Base-by-base conservation (phyloP, 2,797 vertebrate genomes). In the Ciconia nigra region DNA sequence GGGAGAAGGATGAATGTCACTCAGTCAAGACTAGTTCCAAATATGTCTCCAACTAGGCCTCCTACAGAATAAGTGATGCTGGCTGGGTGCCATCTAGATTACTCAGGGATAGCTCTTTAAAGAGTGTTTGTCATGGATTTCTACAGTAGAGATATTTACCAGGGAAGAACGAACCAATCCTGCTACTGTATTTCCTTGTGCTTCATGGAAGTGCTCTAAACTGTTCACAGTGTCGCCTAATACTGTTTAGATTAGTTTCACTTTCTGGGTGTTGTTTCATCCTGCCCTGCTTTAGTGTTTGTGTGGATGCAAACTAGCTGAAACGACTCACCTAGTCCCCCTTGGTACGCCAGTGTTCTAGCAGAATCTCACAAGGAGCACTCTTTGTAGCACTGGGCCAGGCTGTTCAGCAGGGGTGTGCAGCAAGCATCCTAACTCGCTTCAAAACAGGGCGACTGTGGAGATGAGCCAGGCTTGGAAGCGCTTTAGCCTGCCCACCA, bases 1-100 rank as follows among this genome's bases (percentile, higher is more conserved):
- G 58, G 61, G 87, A 94, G 92, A 90, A 92, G 57, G 89, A 90
- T 93, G 84, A 93, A 91, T 76, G 93, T 88, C 93, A 82, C 59
- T 77, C 92, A 84, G 72, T 87, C 83, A 95, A 83, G 93, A 77
- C 42, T 29, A 35, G 72, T 67, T 94, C 69, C 87, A 91, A 71
- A 76, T 71, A 37, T 2, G 65, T 86, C 91, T 96, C 58, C 66
- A 70, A 4, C 39, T 3, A 58, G 85, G 72, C 94, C 74, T 97
- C 89, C 95, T 86, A 74, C 89, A 42, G 91, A 79, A 20, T 57
- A 76, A 91, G 66, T 16, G 83, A 41, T 86, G 5, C 70, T 97
- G 96, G 93, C 94, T 5, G 18, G 19, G 47, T 95, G 93, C 94
- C 96, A 95, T 37, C 5, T 8, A 13, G 59, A 72, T 87, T 87